Evolutionary conservation across 1,140 invertebrate genomes (phyloP), one percentile per base, ranked within the genome.

Genomic region (Drosophila pseudoananassae): DNA sequence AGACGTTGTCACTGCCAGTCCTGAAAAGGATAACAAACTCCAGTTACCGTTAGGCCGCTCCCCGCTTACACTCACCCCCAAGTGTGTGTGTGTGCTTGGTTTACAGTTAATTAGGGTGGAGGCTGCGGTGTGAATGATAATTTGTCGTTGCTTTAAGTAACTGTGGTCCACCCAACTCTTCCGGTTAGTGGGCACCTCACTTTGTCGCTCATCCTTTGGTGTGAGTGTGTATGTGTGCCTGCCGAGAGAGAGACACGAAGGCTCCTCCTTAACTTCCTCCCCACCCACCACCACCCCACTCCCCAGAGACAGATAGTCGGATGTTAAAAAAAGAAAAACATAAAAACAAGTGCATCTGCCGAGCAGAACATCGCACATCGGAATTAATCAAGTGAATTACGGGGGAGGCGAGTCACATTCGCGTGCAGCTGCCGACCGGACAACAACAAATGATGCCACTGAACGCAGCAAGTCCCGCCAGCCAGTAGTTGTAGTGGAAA

Each of bases 361-460:
- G n/a, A 20, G 49, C 49, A 51, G 49, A 27, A 17, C 40, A 43
- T 43, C 40, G 49, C 49, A 17, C 40, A 43, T 43, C 40, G 15
- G 40, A 55, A 69, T 69, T 69, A 55, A 69, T 69, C 49, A 68
- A 69, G 43, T 65, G 63, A 65, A 63, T 51, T 43, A 31, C 58
- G 52, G 14, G 8, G 4, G 7, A 6, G 25, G 6, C 25, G 2
- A 54, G 14, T 40, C 50, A 14, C 49, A 66, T 69, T 69, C 50
- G 40, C 33, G 58, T 23, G n/a, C 63, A 15, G 45, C 46, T 10
- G 15, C 63, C 58, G 55, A 54, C 57, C 17, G 55, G 27, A 71
- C 47, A 72, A 73, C 65, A 72, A 72, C 33, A 36, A 36, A n/a
- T n/a, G 33, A 12, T 36, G 33, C 10, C 4, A 2, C 10, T 3